phyloP scores from a whole-genome alignment of 2,797 vertebrate species.

The Coregonus ussuriensis region DNA sequence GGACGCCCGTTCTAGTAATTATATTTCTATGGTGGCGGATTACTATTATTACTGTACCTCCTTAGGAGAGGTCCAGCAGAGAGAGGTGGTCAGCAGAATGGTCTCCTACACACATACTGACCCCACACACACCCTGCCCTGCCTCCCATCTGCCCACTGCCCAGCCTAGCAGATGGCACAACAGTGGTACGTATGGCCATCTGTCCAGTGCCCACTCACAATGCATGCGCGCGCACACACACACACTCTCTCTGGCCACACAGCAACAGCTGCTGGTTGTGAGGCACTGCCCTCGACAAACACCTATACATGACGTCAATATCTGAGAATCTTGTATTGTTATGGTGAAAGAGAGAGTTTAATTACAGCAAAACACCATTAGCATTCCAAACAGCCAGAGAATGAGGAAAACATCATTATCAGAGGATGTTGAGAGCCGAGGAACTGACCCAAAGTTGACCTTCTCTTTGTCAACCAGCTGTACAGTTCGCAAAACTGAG shows the following conservation, averaged over 20 bases:
- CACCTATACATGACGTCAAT: not conserved
- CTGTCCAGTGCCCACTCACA: not conserved
- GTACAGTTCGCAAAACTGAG: not conserved
- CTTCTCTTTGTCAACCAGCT: constrained; percentile 15
- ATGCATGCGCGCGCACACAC: not conserved
- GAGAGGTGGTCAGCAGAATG: not conserved
- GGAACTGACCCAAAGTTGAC: constrained; percentile 26
- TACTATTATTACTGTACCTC: not conserved
- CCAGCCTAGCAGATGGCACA: not conserved
- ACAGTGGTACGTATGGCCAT: not conserved
- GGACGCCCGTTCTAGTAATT: too few relatives aligned
- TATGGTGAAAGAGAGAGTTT: not conserved
- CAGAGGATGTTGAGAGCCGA: constrained; percentile 28
- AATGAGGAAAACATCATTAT: constrained; percentile 43
- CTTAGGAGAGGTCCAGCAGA: not conserved
- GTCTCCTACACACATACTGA: not conserved
- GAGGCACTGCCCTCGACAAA: not conserved
- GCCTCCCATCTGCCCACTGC: not conserved
- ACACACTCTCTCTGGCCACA: not conserved
- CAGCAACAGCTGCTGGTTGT: not conserved
- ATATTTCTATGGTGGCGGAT: too few relatives aligned
- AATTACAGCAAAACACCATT: constrained; percentile 6
- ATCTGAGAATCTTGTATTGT: not conserved
- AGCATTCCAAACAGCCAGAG: constrained; percentile 20
- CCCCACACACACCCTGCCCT: not conserved